Percentiles rank a stretch among this genome's conserved stretches.
These are phyloP conservation scores for Misgurnus mizolepis DNA, from an alignment of 2,113 vertebrate species.

Conservation along the genomic window DNA sequence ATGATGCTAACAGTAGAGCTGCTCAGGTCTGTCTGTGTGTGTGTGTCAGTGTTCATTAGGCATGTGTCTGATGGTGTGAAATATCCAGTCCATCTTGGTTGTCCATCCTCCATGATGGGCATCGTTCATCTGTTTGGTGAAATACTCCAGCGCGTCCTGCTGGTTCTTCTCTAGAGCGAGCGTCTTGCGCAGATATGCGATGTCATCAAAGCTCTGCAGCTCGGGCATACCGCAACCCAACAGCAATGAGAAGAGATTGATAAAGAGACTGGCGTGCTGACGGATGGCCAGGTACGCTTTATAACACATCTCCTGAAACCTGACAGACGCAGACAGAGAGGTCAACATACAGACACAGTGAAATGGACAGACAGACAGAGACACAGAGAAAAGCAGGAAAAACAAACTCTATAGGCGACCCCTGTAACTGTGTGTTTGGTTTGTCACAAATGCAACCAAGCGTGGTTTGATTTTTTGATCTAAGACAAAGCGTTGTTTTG, in stretches of 20 bases:
- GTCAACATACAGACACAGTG: not conserved
- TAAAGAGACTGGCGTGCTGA: conserved; percentile 69
- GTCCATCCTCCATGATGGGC: conserved; percentile 81
- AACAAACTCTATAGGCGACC: too few species aligned
- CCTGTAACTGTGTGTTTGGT: too few species aligned
- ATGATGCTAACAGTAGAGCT: too few species aligned
- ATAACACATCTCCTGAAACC: conserved; percentile 74
- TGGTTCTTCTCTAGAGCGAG: conserved; percentile 68
- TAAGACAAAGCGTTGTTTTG: too few species aligned
- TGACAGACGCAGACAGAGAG: conserved; percentile 23
- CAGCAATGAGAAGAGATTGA: conserved; percentile 72
- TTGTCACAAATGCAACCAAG: too few species aligned
- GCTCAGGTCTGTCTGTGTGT: not conserved
- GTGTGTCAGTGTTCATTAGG: conserved; percentile 66
- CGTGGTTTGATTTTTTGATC: too few species aligned
- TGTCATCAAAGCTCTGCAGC: conserved; percentile 70
- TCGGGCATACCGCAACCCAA: conserved; percentile 70
- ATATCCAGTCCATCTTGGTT: conserved; percentile 84
- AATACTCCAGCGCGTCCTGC: conserved; percentile 79
- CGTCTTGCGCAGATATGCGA: conserved; percentile 70
- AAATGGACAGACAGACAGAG: too few species aligned
- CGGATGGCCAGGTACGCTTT: conserved; percentile 71
- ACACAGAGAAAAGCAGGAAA: too few species aligned
- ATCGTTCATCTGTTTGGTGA: conserved; percentile 81
- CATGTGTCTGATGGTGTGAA: conserved; percentile 80